phyloP scores from a whole-genome alignment of 2,888 invertebrate species.

The Eulithis testata region DNA sequence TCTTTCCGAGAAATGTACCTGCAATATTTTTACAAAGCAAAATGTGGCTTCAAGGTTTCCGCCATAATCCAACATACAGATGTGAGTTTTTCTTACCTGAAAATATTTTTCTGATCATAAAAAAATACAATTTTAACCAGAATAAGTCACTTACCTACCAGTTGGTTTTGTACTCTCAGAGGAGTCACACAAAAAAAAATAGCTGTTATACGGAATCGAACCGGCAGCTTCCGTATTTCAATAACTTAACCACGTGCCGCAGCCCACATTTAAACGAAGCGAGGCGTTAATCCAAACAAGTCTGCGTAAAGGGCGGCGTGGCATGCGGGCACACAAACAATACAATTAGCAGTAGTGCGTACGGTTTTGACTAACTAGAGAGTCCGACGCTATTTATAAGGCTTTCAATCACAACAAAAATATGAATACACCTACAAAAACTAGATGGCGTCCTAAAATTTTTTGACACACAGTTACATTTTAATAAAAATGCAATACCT shows the following conservation, averaged over 20 bases:
- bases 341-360: conserved; percentile 15
- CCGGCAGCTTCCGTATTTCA: not conserved
- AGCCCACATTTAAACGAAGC: conserved; percentile 8
- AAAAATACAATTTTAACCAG: too few species aligned
- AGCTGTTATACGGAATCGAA: not conserved
- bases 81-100: conserved; percentile 1
- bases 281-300: conserved; percentile 23
- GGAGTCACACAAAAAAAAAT: not conserved
- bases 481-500: too few species aligned
- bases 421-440: too few species aligned
- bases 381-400: not conserved
- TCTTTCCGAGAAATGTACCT: conserved; percentile 18
- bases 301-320: conserved; percentile 45
- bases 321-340: conserved; percentile 71
- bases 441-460: too few species aligned
- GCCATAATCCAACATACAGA: conserved; percentile 16
- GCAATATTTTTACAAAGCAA: conserved; percentile 20
- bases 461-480: too few species aligned
- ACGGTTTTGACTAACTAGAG: not conserved
- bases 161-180: too few species aligned
- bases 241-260: not conserved
- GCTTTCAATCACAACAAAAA: too few species aligned
- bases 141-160: too few species aligned
- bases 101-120: not conserved
- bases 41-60: conserved; percentile 12